Evolutionary conservation across 2,888 invertebrate species (phyloP), one percentile per base, ranked within the genome.

Genomic region (Cheilosia vernalis): DNA sequence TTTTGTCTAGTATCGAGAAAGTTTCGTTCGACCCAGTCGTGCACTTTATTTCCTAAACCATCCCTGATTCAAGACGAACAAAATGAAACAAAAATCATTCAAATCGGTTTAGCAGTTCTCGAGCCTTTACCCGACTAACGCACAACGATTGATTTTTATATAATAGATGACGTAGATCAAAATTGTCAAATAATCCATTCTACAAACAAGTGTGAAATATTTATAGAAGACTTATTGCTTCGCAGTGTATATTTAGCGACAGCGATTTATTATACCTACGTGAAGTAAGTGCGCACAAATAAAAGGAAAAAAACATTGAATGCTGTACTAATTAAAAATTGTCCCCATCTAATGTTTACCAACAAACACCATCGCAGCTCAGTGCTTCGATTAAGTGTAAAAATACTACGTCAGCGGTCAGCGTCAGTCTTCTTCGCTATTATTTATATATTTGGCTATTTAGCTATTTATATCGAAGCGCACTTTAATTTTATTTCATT

Each of bases 201-300:
- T 2, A 4, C 13, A 13, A 4, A 49, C n/a, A 73, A 15, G 4
- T 10, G 13, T 44, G 10, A 9, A 42, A 13, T 64, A 73, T 73
- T 64, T 37, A 37, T 49, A 64, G 73, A 64, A 73, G 63, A 63
- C 33, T 44, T 44, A 73, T 74, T 49, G 37, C 64, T 66, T 56
- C 19, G 40, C 55, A 30, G 37, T 13, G 37, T 37, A 47, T 56
- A 55, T 56, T 55, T 44, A n/a, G 55, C 55, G 24, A 6, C n/a
- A 7, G 21, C 5, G 21, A 47, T 76, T 13, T 51, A 51, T 27
- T 40, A 9, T 15, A 27, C 27, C 6, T 27, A 47, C 9, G 19
- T 49, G 27, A 24, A 4, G 42, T 40, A 7, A 60, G 27, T 61
- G 61, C 47, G 49, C 19, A 37, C 47, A 33, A 33, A 13, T 37